A percentile compares a stretch with the other conserved stretches of the same genome.
These are phyloP conservation scores for Sinonovacula constricta DNA, from an alignment of 1,140 invertebrate species.

Conservation along the genomic window DNA sequence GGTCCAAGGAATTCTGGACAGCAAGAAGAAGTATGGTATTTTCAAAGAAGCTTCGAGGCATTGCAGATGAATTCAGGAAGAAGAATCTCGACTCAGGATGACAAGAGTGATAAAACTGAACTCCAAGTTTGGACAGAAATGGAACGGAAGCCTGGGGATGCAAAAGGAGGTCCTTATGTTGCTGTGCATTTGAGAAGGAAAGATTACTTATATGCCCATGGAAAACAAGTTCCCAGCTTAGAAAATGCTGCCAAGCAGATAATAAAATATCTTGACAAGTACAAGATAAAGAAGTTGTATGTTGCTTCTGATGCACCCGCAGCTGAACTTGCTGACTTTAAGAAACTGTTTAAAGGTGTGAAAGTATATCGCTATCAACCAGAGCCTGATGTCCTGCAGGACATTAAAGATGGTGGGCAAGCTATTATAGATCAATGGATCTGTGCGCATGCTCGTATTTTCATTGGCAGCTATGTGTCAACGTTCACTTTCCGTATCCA, in stretches of 20 bases:
- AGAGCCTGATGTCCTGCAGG: constrained; percentile 65
- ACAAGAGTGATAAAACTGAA: constrained; percentile 83
- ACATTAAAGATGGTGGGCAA: constrained; percentile 89
- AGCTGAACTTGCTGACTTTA: constrained; percentile 63
- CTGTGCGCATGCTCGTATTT: constrained; percentile 89
- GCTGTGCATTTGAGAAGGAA: constrained; percentile 89
- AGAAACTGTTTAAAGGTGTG: constrained; percentile 59
- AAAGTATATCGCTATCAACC: constrained; percentile 80
- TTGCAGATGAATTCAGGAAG: constrained; percentile 86
- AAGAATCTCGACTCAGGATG: constrained; percentile 85
- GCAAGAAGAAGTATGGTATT: constrained; percentile 93
- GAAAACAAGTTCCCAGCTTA: constrained; percentile 86
- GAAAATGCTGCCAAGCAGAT: constrained; percentile 86
- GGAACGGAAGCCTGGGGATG: constrained; percentile 78
- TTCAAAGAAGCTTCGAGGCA: constrained; percentile 83
- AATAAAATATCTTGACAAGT: constrained; percentile 81
- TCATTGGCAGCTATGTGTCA: constrained; percentile 95
- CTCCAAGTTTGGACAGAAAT: constrained; percentile 83
- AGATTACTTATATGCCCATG: constrained; percentile 88
- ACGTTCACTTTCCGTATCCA: constrained; percentile 98
- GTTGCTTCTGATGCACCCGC: constrained; percentile 89
- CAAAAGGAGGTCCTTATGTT: constrained; percentile 87
- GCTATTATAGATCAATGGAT: constrained; percentile 98
- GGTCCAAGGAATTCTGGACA: constrained; percentile 67
- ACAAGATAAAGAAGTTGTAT: constrained; percentile 85